Conservation (phyloP, 1,140 invertebrate genomes). For the Ephestia elutella region DNA sequence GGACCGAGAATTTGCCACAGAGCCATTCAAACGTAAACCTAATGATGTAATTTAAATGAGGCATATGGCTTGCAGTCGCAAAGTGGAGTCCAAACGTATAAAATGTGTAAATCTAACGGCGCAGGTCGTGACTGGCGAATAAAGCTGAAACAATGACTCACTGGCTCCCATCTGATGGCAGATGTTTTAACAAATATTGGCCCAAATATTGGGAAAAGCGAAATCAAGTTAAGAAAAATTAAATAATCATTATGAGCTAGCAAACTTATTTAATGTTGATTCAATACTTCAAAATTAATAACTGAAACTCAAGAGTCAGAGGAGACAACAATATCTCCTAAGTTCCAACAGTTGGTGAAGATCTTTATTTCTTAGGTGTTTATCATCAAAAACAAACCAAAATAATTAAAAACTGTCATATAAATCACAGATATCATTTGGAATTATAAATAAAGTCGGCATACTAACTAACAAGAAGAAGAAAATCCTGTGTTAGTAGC, state of each 20-base stretch:
- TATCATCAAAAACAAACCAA: too few relatives aligned
- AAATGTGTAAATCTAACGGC: slow-evolving; percentile 11
- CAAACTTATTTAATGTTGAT: neutral
- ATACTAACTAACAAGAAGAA: neutral
- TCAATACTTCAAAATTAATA: too few relatives aligned
- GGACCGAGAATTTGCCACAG: neutral
- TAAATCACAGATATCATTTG: too few relatives aligned
- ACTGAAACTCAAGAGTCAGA: too few relatives aligned
- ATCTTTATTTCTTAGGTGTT: too few relatives aligned
- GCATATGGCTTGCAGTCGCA: neutral
- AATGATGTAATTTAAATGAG: slow-evolving; percentile 1
- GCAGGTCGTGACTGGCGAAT: slow-evolving; percentile 6
- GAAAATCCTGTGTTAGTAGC: neutral
- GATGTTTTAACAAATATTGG: neutral
- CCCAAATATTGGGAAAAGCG: too few relatives aligned
- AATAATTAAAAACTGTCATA: too few relatives aligned
- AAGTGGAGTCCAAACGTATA: slow-evolving; percentile 6
- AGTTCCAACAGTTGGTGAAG: too few relatives aligned
- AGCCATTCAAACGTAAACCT: neutral
- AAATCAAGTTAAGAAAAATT: too few relatives aligned
- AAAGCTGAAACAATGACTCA: slow-evolving; percentile 9
- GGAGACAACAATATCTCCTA: too few relatives aligned
- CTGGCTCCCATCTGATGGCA: neutral
- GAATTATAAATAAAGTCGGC: too few relatives aligned
- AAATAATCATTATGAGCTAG: neutral